Evolutionary conservation across 1,140 invertebrate species (phyloP).

Genomic region (Sycobia sp.): DNA sequence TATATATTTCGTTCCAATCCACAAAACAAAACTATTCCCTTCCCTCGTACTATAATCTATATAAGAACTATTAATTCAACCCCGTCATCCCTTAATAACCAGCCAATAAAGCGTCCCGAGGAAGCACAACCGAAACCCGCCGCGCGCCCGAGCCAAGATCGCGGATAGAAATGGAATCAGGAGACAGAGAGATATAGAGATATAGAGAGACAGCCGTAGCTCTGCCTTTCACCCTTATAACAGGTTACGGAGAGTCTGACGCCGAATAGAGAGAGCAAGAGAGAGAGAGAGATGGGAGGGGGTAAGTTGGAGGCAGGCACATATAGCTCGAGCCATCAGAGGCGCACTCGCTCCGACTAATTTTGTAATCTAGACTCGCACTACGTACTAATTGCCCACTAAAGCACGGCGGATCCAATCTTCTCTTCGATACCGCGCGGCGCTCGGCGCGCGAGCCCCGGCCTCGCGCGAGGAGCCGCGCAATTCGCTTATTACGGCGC

Average conservation of each 20-base stretch:
- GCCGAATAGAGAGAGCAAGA: too few relatives aligned
- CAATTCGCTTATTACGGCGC: too few relatives aligned
- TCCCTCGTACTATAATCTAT: too few relatives aligned
- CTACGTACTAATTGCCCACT: conserved; percentile 55
- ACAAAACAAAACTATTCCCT: too few relatives aligned
- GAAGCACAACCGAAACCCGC: neutral
- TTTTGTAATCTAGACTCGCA: conserved; percentile 53
- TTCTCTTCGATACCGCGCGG: conserved; percentile 44
- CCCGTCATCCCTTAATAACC: conserved; percentile 46
- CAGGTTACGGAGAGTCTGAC: neutral
- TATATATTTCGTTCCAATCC: too few relatives aligned
- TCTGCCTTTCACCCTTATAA: too few relatives aligned
- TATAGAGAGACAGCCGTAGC: too few relatives aligned
- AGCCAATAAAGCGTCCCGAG: conserved; percentile 43
- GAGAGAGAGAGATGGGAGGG: neutral
- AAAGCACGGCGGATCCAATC: conserved; percentile 53
- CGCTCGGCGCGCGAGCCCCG: too few relatives aligned
- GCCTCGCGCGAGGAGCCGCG: too few relatives aligned
- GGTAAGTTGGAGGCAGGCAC: neutral
- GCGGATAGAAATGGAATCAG: neutral
- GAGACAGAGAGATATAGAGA: too few relatives aligned
- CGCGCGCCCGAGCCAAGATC: conserved; percentile 11
- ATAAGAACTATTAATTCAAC: too few relatives aligned
- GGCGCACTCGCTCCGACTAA: conserved; percentile 41
- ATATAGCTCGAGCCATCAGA: neutral